Evolutionary conservation across 2,113 vertebrate species (phyloP), one percentile per base, ranked within the genome.

Genomic region (Muscicapa adusta): DNA sequence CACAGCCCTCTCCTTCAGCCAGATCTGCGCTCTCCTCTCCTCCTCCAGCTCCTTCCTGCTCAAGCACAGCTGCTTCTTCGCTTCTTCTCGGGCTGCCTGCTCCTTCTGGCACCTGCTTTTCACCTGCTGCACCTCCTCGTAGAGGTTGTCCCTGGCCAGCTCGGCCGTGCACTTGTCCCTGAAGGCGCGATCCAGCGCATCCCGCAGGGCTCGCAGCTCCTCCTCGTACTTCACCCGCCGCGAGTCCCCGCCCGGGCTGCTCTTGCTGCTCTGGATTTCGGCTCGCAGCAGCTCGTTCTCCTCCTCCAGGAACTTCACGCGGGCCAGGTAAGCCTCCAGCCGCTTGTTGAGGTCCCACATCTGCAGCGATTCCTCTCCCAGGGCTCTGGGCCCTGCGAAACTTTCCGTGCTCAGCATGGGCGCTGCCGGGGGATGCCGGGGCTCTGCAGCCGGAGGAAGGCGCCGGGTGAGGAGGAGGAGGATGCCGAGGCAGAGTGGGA

Each of bases 331-430:
- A 10, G 98, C 97, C 81, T 99, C 99, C 88, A 99, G 97, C 34
- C 99, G 97, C 56, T 96, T 97, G 97, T 99, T 99, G 89, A 99
- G 98, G 95, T 98, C 98, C 98, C 99, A 98, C 99, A 99, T 98
- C 97, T 99, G 98, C 47, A 98, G 96, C n/a, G 98, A 99, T 70
- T 99, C 98, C 78, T 98, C 98, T 9, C 97, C 98, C 72, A 97
- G 45, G 18, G 94, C 77, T 63, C 95, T 84, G 4, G 81, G 24
- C 58, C 91, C 77, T 1, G 80, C 8, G 12, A 97, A 96, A 86
- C 92, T 90, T 88, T 98, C 98, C 60, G 94, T 94, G 78, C 84
- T 96, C 79, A 94, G 66, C 92, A 94, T 94, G 4, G n/a, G 28
- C 0, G 65, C 24, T 47, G 77, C 63, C 10, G 26, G 88, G 31